A percentile compares a stretch with the other conserved stretches of the same genome.
Conservation (phyloP, 2,888 invertebrate species). For the Cantharis flavilabris region DNA sequence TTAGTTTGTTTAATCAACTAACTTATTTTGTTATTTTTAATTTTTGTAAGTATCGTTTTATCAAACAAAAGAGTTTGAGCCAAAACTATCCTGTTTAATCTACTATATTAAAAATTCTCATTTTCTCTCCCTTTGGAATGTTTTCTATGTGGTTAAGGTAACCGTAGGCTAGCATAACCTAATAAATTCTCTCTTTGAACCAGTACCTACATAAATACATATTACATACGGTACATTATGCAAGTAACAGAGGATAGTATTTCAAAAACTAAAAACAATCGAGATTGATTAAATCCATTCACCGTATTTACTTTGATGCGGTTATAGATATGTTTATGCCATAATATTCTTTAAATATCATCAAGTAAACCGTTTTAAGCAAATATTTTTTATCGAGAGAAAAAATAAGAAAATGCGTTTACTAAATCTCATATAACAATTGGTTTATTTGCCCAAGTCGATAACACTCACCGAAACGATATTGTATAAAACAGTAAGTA, state of each 20-base stretch:
- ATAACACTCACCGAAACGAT: constrained; percentile 1
- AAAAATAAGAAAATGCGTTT: neutral
- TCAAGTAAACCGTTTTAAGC: neutral
- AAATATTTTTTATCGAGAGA: neutral
- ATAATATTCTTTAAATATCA: neutral
- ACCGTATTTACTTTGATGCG: neutral
- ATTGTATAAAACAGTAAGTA: constrained; percentile 3
- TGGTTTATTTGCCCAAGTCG: neutral
- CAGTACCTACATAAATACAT: neutral
- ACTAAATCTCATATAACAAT: neutral
- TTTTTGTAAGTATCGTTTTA: no score
- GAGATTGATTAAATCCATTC: neutral
- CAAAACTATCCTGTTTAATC: neutral
- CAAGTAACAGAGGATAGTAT: neutral
- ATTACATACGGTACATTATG: neutral
- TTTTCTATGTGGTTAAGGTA: neutral
- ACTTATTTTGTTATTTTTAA: no score
- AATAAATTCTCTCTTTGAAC: neutral
- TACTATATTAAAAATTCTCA: neutral
- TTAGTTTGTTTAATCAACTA: neutral
- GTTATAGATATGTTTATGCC: neutral
- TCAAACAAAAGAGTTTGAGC: neutral
- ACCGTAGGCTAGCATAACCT: neutral
- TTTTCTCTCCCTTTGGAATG: neutral
- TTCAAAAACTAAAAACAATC: neutral